A percentile compares a stretch with the other conserved stretches of the same genome.
Evolutionary conservation across 1,140 invertebrate genomes (phyloP).

Genomic region (Cheumatopsyche charites): DNA sequence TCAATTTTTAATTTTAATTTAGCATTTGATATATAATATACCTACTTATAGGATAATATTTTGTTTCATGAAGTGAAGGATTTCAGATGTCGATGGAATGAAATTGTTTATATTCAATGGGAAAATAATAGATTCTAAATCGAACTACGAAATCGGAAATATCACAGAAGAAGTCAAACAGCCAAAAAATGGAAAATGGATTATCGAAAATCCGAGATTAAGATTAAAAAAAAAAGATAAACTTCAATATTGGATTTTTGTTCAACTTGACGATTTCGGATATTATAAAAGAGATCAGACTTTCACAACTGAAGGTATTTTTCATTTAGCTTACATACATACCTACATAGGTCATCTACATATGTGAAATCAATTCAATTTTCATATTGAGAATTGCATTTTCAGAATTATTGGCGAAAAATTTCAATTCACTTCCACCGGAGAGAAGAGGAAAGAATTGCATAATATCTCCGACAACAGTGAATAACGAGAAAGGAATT

Average conservation of each 20-base stretch:
- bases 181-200: conserved; percentile 49
- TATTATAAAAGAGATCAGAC: conserved; percentile 48
- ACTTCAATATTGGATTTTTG: conserved; percentile 52
- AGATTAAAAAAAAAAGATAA: conserved; percentile 49
- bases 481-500: conserved; percentile 44
- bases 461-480: conserved; percentile 28
- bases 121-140: conserved; percentile 49
- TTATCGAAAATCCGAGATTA: conserved; percentile 45
- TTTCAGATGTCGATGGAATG: conserved; percentile 49
- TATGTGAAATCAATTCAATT: no score
- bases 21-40: no score
- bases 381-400: no score
- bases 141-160: conserved; percentile 42
- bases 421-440: neutral
- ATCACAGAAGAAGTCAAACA: conserved; percentile 46
- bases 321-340: no score
- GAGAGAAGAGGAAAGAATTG: neutral
- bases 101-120: conserved; percentile 52
- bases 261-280: conserved; percentile 50
- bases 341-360: neutral
- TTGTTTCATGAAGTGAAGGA: no score
- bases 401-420: neutral
- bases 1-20: no score
- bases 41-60: no score
- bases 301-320: conserved; percentile 50